Evolutionary conservation across 92 coral and sea anemone species (phyloP).

Genomic region (Epizoanthus ramosus): DNA sequence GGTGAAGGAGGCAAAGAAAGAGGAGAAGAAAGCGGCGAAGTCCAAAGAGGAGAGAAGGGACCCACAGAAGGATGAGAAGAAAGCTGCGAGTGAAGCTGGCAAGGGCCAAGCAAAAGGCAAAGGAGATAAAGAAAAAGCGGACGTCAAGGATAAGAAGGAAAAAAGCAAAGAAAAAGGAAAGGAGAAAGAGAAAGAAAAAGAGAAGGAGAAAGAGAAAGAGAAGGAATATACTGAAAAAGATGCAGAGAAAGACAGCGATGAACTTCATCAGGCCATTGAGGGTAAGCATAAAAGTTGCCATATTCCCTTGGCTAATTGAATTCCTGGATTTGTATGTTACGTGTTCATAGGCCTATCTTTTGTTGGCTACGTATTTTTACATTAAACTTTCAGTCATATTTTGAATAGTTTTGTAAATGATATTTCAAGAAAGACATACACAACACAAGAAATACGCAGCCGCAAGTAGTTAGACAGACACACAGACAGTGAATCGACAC

Average conservation of each 20-base stretch:
- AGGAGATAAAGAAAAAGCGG: conserved; percentile 9
- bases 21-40: conserved; percentile 17
- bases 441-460: too few relatives aligned
- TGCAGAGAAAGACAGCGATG: conserved; percentile 63
- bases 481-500: too few relatives aligned
- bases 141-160: conserved; percentile 54
- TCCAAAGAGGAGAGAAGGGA: conserved; percentile 18
- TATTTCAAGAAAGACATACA: too few relatives aligned
- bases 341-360: too few relatives aligned
- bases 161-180: conserved; percentile 38
- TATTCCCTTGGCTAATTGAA: not conserved
- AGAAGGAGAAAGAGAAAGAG: conserved; percentile 15
- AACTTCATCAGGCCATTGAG: conserved; percentile 59
- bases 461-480: too few relatives aligned
- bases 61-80: conserved; percentile 10
- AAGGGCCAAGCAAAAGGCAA: conserved; percentile 45
- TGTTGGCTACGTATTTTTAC: too few relatives aligned
- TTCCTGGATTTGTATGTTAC: too few relatives aligned
- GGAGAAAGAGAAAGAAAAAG: conserved; percentile 47
- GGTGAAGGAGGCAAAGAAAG: conserved; percentile 23
- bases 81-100: conserved; percentile 6
- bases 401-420: too few relatives aligned
- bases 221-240: conserved; percentile 33
- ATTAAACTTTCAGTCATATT: too few relatives aligned
- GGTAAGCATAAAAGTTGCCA: conserved; percentile 36